Conservation (phyloP, 2,797 vertebrate genomes). For the Catostomus latipinnis region DNA sequence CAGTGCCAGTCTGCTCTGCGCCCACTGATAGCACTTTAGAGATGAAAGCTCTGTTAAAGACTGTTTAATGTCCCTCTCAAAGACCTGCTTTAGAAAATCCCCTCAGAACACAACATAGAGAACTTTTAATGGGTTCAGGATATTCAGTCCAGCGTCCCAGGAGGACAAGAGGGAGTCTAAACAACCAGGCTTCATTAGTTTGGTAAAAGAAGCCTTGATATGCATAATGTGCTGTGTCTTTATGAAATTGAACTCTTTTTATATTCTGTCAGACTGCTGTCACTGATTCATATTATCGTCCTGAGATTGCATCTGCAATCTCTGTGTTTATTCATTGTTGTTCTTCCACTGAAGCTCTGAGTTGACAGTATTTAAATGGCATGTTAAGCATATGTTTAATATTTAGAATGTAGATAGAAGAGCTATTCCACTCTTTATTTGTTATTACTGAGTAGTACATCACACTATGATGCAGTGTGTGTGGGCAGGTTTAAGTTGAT, state of each 20-base stretch:
- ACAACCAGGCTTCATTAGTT: constrained; percentile 51
- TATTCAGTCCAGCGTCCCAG: constrained; percentile 50
- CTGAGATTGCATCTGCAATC: background rate
- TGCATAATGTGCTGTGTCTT: constrained; percentile 44
- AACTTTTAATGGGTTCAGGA: constrained; percentile 61
- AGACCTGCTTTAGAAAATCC: constrained; percentile 53
- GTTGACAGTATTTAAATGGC: background rate
- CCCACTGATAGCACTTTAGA: constrained; percentile 64
- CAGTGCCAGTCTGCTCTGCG: constrained; percentile 63
- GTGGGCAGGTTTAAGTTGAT: too few relatives aligned
- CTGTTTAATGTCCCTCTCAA: constrained; percentile 59
- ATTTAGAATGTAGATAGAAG: background rate
- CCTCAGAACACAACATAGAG: constrained; percentile 51
- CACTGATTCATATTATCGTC: background rate
- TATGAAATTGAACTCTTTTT: constrained; percentile 37
- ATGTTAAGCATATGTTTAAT: constrained; percentile 12
- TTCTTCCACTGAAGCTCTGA: background rate
- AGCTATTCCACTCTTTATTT: background rate
- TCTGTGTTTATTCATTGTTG: background rate
- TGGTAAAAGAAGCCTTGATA: constrained; percentile 32
- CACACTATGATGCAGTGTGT: too few relatives aligned
- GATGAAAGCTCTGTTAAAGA: constrained; percentile 55
- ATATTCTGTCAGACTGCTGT: constrained; percentile 21
- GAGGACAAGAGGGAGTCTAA: constrained; percentile 40
- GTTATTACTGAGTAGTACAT: background rate